Base-by-base conservation (phyloP, 1,140 invertebrate genomes). In the Helicoverpa zea region DNA sequence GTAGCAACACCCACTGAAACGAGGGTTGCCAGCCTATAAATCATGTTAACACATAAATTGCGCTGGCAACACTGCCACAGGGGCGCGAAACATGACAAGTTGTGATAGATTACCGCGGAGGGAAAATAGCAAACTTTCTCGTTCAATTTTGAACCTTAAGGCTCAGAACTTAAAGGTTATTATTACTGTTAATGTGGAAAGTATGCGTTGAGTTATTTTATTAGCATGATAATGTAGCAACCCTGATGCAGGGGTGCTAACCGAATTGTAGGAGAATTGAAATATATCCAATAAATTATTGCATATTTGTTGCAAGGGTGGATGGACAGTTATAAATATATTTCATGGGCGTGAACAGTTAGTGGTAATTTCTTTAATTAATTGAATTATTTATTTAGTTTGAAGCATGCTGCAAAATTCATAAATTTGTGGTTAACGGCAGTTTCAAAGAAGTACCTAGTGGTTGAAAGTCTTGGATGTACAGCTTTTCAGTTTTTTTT, bases 231-330 rank as follows among this genome's bases (percentile, higher is more conserved):
- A 94, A 92, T 90, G 88, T 90, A 87, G 89, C 84, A 90, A 83
- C 79, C 75, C 82, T 82, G 64, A 56, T 80, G 70, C 63, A 80
- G 84, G 87, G 89, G 90, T 80, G 86, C 86, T 90, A 90, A 91
- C 87, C 82, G 89, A 92, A 90, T 92, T 89, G 89, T 90, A 81
- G 83, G 85, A 88, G 90, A 93, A 94, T 94, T 94, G 92, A 94
- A 93, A 94, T 92, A 92, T 92, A 94, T 94, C 91, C 90, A 90
- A 92, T 94, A 94, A 94, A 94, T 94, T 92, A 92, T 91, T 89
- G 85, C 77, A 82, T 85, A 86, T 91, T 91, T 86, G 88, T 83
- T 81, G 84, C 83, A 84, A 79, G 75, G 58, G 18, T 52, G 14
- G 23, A 51, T 70, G 78, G 49, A 43, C 61, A n/a, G 29, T 68